Conservation (phyloP, 2,113 vertebrate species). For the Onychostruthus taczanowskii region DNA sequence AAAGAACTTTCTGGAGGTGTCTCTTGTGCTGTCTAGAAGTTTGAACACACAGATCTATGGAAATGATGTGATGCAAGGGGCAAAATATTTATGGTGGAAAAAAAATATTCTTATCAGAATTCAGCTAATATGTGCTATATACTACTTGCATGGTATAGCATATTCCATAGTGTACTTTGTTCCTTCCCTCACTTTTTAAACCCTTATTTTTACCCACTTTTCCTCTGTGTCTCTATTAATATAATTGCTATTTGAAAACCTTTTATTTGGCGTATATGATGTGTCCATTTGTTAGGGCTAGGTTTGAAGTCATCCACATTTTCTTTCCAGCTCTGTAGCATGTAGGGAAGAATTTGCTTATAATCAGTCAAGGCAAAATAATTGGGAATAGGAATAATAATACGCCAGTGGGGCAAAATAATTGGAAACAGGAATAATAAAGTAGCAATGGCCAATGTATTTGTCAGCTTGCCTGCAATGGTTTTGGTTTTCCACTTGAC, state of each 20-base stretch:
- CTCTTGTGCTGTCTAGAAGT: background rate
- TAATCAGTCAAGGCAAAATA: slow-evolving; percentile 36
- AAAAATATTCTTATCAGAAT: background rate
- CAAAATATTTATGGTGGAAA: background rate
- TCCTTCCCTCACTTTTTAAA: background rate
- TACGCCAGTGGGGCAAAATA: background rate
- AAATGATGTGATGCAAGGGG: background rate
- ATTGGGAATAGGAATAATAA: slow-evolving; percentile 20
- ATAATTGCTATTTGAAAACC: background rate
- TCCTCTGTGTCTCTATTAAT: background rate
- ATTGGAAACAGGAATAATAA: slow-evolving; percentile 1
- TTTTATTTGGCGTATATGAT: background rate
- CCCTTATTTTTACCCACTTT: background rate
- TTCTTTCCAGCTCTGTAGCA: background rate
- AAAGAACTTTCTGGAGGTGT: background rate
- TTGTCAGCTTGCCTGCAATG: background rate
- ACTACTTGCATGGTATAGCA: rapidly evolving
- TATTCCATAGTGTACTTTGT: background rate
- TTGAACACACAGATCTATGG: background rate
- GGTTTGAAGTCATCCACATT: background rate
- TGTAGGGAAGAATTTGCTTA: background rate
- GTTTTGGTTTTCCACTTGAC: background rate
- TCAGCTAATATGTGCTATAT: background rate
- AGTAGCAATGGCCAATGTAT: background rate
- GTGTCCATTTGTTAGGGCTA: background rate